A percentile compares a stretch with the other conserved stretches of the same genome.
Conservation (phyloP, 1,140 invertebrate species). For the Helicoverpa armigera region DNA sequence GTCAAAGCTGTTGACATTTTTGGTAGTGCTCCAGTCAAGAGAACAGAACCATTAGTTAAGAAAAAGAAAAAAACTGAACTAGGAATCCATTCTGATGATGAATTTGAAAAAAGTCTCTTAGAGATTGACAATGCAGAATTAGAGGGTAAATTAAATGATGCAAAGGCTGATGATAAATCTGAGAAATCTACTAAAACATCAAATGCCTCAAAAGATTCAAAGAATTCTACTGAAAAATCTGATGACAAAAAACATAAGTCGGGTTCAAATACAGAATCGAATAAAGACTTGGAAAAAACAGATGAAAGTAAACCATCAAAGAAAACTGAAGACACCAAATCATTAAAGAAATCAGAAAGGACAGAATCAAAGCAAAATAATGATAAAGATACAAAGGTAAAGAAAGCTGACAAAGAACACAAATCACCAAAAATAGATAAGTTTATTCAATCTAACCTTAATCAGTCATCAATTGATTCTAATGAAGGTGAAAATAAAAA, state of each 20-base stretch:
- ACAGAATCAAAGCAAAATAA: not conserved
- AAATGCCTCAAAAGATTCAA: conserved; percentile 18
- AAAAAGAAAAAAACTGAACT: conserved; percentile 82
- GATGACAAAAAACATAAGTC: conserved; percentile 32
- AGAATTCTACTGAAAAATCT: not conserved
- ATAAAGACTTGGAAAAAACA: conserved; percentile 36
- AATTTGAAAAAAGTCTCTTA: conserved; percentile 89
- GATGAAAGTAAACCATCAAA: not conserved
- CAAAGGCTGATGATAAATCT: conserved; percentile 29
- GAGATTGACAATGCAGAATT: conserved; percentile 87
- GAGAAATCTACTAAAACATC: conserved; percentile 22
- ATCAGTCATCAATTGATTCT: not conserved
- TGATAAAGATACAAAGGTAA: conserved; percentile 6
- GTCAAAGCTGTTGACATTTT: conserved; percentile 78
- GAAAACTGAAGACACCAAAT: conserved; percentile 19
- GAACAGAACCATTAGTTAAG: conserved; percentile 79
- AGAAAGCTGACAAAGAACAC: conserved; percentile 43
- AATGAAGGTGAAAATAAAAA: conserved; percentile 51
- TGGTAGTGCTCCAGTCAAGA: conserved; percentile 75
- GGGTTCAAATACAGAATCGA: conserved; percentile 42
- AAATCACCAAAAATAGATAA: conserved; percentile 46
- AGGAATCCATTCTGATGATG: conserved; percentile 89
- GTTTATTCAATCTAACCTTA: conserved; percentile 41
- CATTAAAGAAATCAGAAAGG: conserved; percentile 4
- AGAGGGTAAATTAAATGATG: conserved; percentile 52